Base-by-base conservation (phyloP, 2,113 vertebrate genomes). In the Procapra przewalskii region DNA sequence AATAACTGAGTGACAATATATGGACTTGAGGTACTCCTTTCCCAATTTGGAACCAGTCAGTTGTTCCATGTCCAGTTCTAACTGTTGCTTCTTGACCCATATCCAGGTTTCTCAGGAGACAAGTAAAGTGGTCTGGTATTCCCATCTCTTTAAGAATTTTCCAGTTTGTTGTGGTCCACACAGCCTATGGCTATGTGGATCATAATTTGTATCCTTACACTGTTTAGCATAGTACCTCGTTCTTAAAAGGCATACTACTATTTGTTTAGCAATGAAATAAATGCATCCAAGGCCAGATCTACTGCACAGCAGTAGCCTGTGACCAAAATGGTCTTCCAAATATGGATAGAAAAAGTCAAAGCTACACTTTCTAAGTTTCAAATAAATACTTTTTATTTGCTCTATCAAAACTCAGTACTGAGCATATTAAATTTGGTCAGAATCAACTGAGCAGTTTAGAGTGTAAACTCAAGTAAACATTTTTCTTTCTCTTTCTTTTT, bases 381-480 rank as follows among this genome's bases (percentile, higher is more conserved):
- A 77, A 85, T 40, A 57, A 90, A 96, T 33, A n/a, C 40, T 59
- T 57, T 2, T 97, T 75, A 83, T 77, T 64, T 89, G 94, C 31
- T 94, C 40, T 59, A 67, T 96, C 96, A 77, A 85, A 19, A 59
- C 87, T 64, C 55, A 86, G 67, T 81, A 80, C 85, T 88, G 97
- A 62, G 31, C 29, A 67, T 50, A 59, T 55, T 64, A 81, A 80
- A 36, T 96, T 97, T 98, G 91, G 92, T 82, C 87, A 90, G 95
- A 98, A 94, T 82, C 82, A 23, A 27, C 43, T 81, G 93, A 95
- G 95, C 95, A 96, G 94, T 94, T 96, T 97, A 81, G 62, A 92
- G 13, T 91, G 64, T 95, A 94, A 96, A 4, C 19, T 40, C 36
- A 94, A 98, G 88, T 94, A 98, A 92, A 97, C 52, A 92, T 89